Evolutionary conservation across 2,113 vertebrate genomes (phyloP).

Genomic region (Melospiza melodia): DNA sequence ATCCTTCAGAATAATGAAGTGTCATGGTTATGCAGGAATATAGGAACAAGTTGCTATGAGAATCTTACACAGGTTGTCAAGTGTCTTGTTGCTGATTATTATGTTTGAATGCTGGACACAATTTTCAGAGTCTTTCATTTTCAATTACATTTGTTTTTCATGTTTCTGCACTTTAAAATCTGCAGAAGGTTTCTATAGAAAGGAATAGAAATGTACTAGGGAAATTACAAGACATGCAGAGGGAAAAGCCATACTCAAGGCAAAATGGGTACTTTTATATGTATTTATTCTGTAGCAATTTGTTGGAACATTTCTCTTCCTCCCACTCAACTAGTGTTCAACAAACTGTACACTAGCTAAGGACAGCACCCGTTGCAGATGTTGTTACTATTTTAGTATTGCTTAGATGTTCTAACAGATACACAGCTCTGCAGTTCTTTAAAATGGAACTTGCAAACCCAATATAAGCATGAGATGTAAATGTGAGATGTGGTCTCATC

Average conservation of each 20-base stretch:
- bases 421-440: slow-evolving; percentile 12
- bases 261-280: not conserved
- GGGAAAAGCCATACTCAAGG: not conserved
- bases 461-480: not conserved
- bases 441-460: not conserved
- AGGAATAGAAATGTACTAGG: not conserved
- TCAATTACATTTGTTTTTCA: not conserved
- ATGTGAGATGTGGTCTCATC: not conserved
- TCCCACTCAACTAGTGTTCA: slow-evolving; percentile 53
- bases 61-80: not conserved
- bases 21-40: not conserved
- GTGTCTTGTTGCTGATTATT: not conserved
- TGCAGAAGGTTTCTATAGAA: not conserved
- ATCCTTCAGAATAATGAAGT: not conserved
- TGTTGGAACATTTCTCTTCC: slow-evolving; percentile 37
- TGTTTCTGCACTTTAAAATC: not conserved
- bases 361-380: slow-evolving; percentile 9
- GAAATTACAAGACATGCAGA: not conserved
- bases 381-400: slow-evolving; percentile 55
- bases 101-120: not conserved
- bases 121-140: not conserved
- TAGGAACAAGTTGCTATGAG: not conserved
- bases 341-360: slow-evolving; percentile 6
- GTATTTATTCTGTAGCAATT: slow-evolving; percentile 29
- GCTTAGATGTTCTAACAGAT: slow-evolving; percentile 2